Base-by-base conservation (phyloP, 1,140 invertebrate species). In the Lerema accius region DNA sequence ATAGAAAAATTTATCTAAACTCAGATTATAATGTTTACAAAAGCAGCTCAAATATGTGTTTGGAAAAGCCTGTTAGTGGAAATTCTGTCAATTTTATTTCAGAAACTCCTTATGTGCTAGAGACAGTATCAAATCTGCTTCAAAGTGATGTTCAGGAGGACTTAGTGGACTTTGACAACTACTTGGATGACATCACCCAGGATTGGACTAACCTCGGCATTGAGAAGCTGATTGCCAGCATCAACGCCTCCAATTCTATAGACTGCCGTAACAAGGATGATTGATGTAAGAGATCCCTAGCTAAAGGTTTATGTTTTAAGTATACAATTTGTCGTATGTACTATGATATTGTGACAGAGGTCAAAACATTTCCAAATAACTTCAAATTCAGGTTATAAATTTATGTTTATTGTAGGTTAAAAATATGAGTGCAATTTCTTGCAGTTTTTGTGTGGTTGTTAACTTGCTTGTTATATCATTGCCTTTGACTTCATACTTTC, bases 141-240 rank as follows among this genome's bases (percentile, higher is more conserved):
- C 94, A 95, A 71, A 81, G 92, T 10, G 92, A 94, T 17, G 93
- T 93, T 0, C 95, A 95, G 75, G 93, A 94, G 59, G 92, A 95
- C 69, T 84, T 98, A 1, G 86, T 96, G 6, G 97, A 98, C 89
- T 98, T 98, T 91, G 97, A 98, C 86, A 97, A 97, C 89, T 96
- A 98, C 91, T 89, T 98, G 53, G 97, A 98, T 87, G 94, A 98
- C 80, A 93, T 96, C 10, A 90, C 93, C 13, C 91, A 94, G 45
- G 95, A 97, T 84, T 98, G 96, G 96, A 94, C 92, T 65, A 98
- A 98, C 89, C 76, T 87, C 11, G 88, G 92, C 32, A 86, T 97
- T 19, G 78, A 84, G 63, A 84, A 86, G 49, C 51, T 88, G 0
- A 76, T 89, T 4, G 78, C 82, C 0, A 88, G 79, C 32, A 80